A percentile compares a stretch with the other conserved stretches of the same genome.
phyloP scores from a whole-genome alignment of 2,888 invertebrate genomes.

The Crematogaster levior region DNA sequence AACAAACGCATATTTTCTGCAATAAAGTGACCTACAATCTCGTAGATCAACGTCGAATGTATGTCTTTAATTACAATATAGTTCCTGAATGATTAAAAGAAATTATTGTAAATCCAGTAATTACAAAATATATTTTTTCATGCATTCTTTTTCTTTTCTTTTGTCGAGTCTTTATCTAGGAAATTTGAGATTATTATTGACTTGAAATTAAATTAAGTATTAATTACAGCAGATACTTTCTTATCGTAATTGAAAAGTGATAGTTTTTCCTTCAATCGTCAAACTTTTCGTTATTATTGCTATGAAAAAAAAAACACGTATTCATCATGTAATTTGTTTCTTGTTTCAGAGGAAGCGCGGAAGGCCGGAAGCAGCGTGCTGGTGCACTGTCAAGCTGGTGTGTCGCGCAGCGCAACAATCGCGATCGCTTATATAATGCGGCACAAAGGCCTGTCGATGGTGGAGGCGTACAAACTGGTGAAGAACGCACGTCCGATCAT shows the following conservation, averaged over 20 bases:
- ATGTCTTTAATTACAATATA: neutral
- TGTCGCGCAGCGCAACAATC: constrained; percentile 97
- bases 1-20: neutral
- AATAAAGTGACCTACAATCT: neutral
- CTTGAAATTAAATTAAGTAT: constrained; percentile 7
- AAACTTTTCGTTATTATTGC: neutral
- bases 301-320: neutral
- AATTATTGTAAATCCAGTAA: neutral
- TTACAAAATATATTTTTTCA: neutral
- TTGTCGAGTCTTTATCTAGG: too few relatives aligned
- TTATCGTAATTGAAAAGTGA: neutral
- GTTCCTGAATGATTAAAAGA: neutral
- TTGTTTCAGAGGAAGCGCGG: constrained; percentile 90
- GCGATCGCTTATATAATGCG: constrained; percentile 98
- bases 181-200: neutral
- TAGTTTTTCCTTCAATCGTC: neutral
- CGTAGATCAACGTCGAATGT: neutral
- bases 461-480: constrained; percentile 95
- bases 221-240: neutral
- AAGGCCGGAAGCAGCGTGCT: constrained; percentile 91
- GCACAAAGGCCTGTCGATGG: constrained; percentile 92
- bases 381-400: constrained; percentile 98
- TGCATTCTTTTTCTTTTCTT: neutral
- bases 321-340: constrained; percentile 1
- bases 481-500: constrained; percentile 95